phyloP scores from a whole-genome alignment of 2,888 invertebrate species.

The Idaea biselata region DNA sequence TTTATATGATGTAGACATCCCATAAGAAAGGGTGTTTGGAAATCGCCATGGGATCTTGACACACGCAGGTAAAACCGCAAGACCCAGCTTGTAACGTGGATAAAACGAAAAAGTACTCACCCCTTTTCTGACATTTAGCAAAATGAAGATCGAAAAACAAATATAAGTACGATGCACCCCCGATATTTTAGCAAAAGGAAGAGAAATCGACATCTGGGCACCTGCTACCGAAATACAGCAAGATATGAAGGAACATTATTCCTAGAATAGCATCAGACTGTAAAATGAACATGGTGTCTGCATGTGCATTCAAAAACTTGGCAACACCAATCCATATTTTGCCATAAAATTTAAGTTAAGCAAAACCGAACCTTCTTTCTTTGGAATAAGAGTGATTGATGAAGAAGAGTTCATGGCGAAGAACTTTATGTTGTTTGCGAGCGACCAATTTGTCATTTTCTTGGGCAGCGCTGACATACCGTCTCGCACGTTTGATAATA shows the following conservation, averaged over 20 bases:
- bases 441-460: constrained; percentile 71
- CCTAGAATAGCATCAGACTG: constrained; percentile 80
- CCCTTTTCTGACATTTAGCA: constrained; percentile 38
- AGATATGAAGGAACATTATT: constrained; percentile 71
- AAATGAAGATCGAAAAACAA: constrained; percentile 63
- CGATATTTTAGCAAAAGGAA: constrained; percentile 51
- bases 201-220: constrained; percentile 71
- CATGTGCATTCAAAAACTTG: constrained; percentile 73
- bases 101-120: not conserved
- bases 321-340: constrained; percentile 35
- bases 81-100: not conserved
- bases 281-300: constrained; percentile 73
- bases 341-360: constrained; percentile 18
- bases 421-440: constrained; percentile 35
- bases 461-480: constrained; percentile 65
- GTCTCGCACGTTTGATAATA: constrained; percentile 69
- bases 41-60: too few relatives aligned
- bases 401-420: constrained; percentile 10
- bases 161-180: constrained; percentile 57
- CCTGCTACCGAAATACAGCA: constrained; percentile 71
- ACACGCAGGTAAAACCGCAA: too few relatives aligned
- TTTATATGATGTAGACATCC: too few relatives aligned
- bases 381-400: constrained; percentile 19
- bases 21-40: too few relatives aligned
- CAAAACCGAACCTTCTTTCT: constrained; percentile 34